Conservation (phyloP, 2,113 vertebrate species). For the Phoxinus phoxinus region DNA sequence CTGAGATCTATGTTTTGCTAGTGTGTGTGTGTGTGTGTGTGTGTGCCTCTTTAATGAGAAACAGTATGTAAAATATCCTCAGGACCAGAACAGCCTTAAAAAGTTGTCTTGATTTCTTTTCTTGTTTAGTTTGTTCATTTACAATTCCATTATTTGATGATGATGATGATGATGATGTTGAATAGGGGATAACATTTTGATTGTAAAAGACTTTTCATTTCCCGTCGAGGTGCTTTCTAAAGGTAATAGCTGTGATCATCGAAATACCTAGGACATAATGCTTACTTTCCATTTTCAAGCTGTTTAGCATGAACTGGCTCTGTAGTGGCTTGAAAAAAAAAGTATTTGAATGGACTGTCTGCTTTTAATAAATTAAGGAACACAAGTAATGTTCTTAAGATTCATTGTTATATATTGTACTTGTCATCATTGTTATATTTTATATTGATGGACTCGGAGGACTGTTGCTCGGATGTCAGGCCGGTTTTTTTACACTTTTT, state of each 20-base stretch:
- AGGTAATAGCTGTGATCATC: slow-evolving; percentile 59
- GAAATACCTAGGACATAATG: slow-evolving; percentile 62
- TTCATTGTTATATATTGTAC: no score
- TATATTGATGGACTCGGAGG: no score
- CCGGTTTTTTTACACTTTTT: no score
- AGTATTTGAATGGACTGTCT: slow-evolving; percentile 65
- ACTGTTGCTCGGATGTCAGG: no score
- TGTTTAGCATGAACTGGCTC: slow-evolving; percentile 67
- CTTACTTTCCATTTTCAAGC: slow-evolving; percentile 58
- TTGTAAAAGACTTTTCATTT: slow-evolving; percentile 21
- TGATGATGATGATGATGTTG: slow-evolving; percentile 24
- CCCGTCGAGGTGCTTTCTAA: slow-evolving; percentile 18
- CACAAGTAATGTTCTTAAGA: slow-evolving; percentile 14
- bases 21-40: slow-evolving; percentile 28
- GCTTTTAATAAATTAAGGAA: slow-evolving; percentile 69
- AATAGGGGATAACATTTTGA: slow-evolving; percentile 2
- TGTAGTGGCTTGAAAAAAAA: slow-evolving; percentile 64
- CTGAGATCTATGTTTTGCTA: slow-evolving; percentile 34
- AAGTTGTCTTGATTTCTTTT: slow-evolving; percentile 64
- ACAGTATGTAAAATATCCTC: slow-evolving; percentile 74
- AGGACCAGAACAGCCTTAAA: slow-evolving; percentile 81
- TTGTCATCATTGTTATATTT: no score
- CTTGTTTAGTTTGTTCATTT: slow-evolving; percentile 54
- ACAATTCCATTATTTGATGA: slow-evolving; percentile 42
- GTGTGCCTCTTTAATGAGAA: slow-evolving; percentile 53